A percentile compares a stretch with the other conserved stretches of the same genome.
phyloP scores from a whole-genome alignment of 2,888 invertebrate species.

The Morpho deidamia region DNA sequence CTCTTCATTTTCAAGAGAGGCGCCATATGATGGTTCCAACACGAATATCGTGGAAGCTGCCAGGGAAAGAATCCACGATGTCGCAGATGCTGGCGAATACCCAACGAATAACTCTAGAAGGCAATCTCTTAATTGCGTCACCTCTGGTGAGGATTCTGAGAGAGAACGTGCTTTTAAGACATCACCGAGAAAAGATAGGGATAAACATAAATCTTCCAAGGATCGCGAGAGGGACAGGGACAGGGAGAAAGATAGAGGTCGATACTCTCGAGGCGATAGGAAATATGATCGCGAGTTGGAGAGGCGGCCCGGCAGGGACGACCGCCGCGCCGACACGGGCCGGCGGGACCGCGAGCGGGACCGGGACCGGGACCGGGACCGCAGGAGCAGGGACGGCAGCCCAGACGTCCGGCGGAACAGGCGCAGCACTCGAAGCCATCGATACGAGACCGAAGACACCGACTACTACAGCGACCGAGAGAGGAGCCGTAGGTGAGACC shows the following conservation, averaged over 20 bases:
- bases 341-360: conserved; percentile 43
- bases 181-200: conserved; percentile 55
- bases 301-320: conserved; percentile 44
- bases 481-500: conserved; percentile 63
- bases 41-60: conserved; percentile 41
- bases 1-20: conserved; percentile 61
- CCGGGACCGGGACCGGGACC: conserved; percentile 32
- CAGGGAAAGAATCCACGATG: conserved; percentile 44
- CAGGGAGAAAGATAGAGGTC: conserved; percentile 40
- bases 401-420: conserved; percentile 50
- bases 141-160: conserved; percentile 68
- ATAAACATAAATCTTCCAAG: conserved; percentile 48
- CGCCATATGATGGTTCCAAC: conserved; percentile 70
- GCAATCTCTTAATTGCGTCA: conserved; percentile 50
- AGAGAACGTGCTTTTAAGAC: conserved; percentile 55
- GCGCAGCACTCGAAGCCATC: conserved; percentile 57
- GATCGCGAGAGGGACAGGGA: conserved; percentile 46
- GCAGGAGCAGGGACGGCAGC: conserved; percentile 38
- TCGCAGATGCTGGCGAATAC: conserved; percentile 49
- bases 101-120: conserved; percentile 44
- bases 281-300: conserved; percentile 51
- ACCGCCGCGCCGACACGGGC: conserved; percentile 48
- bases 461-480: conserved; percentile 84
- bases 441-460: conserved; percentile 82
- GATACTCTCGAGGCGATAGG: conserved; percentile 53